Percentiles rank a stretch among this genome's conserved stretches.
Conservation (phyloP, 2,888 invertebrate species). For the Drosophila kuntzei region DNA sequence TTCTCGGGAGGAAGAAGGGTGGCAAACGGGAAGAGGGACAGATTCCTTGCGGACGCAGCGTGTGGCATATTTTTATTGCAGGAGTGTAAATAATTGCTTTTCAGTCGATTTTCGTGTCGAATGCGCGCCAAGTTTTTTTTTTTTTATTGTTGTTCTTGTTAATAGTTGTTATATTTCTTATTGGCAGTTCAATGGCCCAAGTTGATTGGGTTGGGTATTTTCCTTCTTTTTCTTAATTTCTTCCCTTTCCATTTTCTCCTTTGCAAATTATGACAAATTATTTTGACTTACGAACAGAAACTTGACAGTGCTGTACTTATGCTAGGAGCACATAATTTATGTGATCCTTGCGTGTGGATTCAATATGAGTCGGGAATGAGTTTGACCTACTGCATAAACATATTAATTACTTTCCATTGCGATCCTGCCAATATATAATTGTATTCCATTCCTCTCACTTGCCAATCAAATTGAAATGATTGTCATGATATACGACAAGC, state of each 20-base stretch:
- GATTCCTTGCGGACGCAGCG: conserved; percentile 9
- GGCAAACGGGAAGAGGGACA: neutral
- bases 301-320: conserved; percentile 42
- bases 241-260: neutral
- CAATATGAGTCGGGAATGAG: neutral
- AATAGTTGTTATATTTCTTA: conserved; percentile 44
- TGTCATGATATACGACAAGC: conserved; percentile 11
- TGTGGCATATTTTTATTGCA: conserved; percentile 72
- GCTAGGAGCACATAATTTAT: conserved; percentile 44
- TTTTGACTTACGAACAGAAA: conserved; percentile 52
- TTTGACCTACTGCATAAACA: conserved; percentile 9
- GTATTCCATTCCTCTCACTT: conserved; percentile 1
- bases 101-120: conserved; percentile 74
- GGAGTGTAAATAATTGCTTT: conserved; percentile 80
- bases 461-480: conserved; percentile 26
- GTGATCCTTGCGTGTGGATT: conserved; percentile 20
- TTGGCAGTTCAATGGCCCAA: conserved; percentile 58
- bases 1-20: conserved; percentile 9
- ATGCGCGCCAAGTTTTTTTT: conserved; percentile 49
- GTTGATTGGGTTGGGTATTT: conserved; percentile 38
- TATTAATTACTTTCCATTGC: conserved; percentile 34
- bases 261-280: conserved; percentile 73
- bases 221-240: conserved; percentile 15
- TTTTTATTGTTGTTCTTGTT: conserved; percentile 32
- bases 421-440: conserved; percentile 13